Percentiles rank a stretch among this genome's conserved stretches.
Evolutionary conservation across 2,113 vertebrate genomes (phyloP).

Genomic region (Leucopternis melanops): DNA sequence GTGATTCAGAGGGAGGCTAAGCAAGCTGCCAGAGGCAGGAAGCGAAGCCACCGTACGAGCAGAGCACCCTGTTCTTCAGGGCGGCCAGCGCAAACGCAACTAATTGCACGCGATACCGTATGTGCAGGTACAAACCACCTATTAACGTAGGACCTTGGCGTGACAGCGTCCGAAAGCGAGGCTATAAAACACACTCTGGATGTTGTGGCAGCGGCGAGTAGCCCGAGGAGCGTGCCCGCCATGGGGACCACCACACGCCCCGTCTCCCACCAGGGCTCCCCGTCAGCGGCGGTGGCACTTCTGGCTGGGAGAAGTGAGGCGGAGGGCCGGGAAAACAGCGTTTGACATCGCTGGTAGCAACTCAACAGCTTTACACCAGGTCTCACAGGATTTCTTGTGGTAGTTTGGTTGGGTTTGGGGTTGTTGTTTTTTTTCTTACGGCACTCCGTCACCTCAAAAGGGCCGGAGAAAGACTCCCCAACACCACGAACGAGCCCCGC

Average conservation of each 20-base stretch:
- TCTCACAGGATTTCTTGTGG: neutral
- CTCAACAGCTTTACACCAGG: too few species aligned
- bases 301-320: fast-evolving
- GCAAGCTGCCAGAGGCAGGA: neutral
- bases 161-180: fast-evolving
- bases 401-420: neutral
- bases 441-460: neutral
- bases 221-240: fast-evolving
- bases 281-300: fast-evolving
- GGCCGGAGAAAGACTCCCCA: neutral
- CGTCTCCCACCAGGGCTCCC: neutral
- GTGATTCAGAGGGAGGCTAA: neutral
- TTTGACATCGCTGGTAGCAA: neutral
- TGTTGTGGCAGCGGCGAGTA: fast-evolving
- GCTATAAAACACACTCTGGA: fast-evolving
- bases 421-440: too few species aligned
- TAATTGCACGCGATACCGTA: fast-evolving
- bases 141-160: fast-evolving
- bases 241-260: neutral
- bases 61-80: neutral
- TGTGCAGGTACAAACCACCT: neutral
- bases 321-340: fast-evolving
- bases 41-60: fast-evolving
- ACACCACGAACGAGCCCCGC: fast-evolving
- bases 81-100: fast-evolving